A percentile compares a stretch with the other conserved stretches of the same genome.
Evolutionary conservation across 2,797 vertebrate genomes (phyloP).

Genomic region (Rhinatrema bivittatum): DNA sequence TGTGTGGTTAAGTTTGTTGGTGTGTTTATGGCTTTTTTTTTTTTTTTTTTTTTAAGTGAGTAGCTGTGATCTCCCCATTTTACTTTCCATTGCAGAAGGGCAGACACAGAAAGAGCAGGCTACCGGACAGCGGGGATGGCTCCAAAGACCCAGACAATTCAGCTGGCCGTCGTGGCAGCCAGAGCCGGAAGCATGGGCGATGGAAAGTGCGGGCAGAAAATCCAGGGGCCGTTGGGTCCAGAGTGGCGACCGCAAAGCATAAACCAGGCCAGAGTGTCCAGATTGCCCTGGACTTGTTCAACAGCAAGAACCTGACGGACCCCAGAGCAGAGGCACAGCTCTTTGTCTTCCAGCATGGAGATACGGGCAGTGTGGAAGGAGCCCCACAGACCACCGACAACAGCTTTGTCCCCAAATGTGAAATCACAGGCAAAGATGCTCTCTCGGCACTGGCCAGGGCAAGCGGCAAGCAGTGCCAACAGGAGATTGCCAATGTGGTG

Average conservation of each 20-base stretch:
- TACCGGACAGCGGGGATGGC: constrained; percentile 75
- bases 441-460: constrained; percentile 85
- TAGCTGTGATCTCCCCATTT: too few species aligned
- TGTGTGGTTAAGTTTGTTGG: too few species aligned
- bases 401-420: constrained; percentile 83
- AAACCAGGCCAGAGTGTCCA: constrained; percentile 45
- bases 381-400: constrained; percentile 75
- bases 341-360: too few species aligned
- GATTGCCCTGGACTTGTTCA: constrained; percentile 59
- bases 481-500: constrained; percentile 89
- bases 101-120: constrained; percentile 71
- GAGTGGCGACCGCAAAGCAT: constrained; percentile 52
- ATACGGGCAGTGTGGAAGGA: constrained; percentile 89
- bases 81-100: constrained; percentile 53
- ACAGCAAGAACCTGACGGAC: constrained; percentile 75
- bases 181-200: constrained; percentile 58
- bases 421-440: constrained; percentile 86
- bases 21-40: too few species aligned
- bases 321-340: too few species aligned
- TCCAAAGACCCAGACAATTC: constrained; percentile 68
- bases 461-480: constrained; percentile 78
- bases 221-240: constrained; percentile 49
- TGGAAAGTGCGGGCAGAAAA: constrained; percentile 61
- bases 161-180: constrained; percentile 62
- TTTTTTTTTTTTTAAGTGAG: too few species aligned